Evolutionary conservation across 2,888 invertebrate species (phyloP).

Genomic region (Miltochrista miniata): DNA sequence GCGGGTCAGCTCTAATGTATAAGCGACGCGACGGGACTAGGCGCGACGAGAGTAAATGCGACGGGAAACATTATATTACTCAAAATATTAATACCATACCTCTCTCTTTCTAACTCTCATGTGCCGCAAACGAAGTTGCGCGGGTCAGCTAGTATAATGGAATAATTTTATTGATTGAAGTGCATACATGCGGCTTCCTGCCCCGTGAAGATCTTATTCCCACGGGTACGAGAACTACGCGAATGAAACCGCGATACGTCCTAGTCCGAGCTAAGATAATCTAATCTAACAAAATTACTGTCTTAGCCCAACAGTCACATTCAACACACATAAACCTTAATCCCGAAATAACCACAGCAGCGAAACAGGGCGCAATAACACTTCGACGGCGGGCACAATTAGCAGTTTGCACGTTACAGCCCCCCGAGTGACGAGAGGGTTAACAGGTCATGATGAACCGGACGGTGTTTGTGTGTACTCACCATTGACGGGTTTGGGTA

Average conservation of each 20-base stretch:
- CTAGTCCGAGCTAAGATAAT: not conserved
- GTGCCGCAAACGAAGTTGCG: too few relatives aligned
- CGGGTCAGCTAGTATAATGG: too few relatives aligned
- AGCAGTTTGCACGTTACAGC: slow-evolving; percentile 38
- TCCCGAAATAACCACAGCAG: slow-evolving; percentile 7
- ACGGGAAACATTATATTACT: too few relatives aligned
- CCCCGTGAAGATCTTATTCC: too few relatives aligned
- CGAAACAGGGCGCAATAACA: slow-evolving; percentile 30
- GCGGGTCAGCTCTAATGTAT: too few relatives aligned
- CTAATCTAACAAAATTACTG: slow-evolving; percentile 2
- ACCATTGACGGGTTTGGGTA: slow-evolving; percentile 2
- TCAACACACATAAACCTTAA: slow-evolving; percentile 7
- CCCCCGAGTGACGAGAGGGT: slow-evolving; percentile 14
- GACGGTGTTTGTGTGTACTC: not conserved
- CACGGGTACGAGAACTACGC: too few relatives aligned
- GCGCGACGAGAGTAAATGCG: too few relatives aligned
- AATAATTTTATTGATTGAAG: too few relatives aligned
- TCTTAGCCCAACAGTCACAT: not conserved
- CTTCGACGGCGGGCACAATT: slow-evolving; percentile 33
- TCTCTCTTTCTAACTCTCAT: too few relatives aligned
- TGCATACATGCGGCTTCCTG: too few relatives aligned
- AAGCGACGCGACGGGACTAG: too few relatives aligned
- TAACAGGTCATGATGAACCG: slow-evolving; percentile 9
- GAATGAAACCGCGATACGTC: not conserved
- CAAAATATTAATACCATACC: too few relatives aligned